These are phyloP conservation scores for Plodia interpunctella DNA, from an alignment of 1,140 invertebrate genomes.

Conservation along the genomic window DNA sequence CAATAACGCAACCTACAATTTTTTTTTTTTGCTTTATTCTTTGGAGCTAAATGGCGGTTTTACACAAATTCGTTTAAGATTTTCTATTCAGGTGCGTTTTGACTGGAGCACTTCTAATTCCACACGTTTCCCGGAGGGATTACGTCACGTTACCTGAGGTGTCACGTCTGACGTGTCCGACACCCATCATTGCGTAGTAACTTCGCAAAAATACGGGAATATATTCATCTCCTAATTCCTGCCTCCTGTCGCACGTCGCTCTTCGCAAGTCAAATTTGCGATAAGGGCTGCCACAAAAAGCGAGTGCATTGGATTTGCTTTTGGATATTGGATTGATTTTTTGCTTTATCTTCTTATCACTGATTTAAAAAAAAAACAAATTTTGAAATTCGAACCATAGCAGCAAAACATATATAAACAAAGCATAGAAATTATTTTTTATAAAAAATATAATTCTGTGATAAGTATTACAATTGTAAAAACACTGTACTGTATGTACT, in stretches of 20 bases:
- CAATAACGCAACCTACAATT: no score
- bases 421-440: no score
- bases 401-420: no score
- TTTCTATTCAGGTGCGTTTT: background rate
- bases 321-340: no score
- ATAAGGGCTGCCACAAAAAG: conserved; percentile 36
- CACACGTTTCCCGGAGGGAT: conserved; percentile 14
- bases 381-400: no score
- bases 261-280: conserved; percentile 49
- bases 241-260: conserved; percentile 37
- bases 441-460: no score
- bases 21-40: no score
- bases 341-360: no score
- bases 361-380: no score
- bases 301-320: no score
- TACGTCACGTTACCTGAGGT: conserved; percentile 21
- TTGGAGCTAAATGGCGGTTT: background rate
- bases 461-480: no score
- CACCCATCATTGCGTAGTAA: conserved; percentile 48
- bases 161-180: conserved; percentile 45
- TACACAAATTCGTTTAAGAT: background rate
- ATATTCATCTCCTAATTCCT: conserved; percentile 52
- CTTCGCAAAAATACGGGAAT: conserved; percentile 44
- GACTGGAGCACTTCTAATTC: conserved; percentile 8
- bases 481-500: no score